Conservation (phyloP, 2,797 vertebrate species). For the Alcedo atthis region DNA sequence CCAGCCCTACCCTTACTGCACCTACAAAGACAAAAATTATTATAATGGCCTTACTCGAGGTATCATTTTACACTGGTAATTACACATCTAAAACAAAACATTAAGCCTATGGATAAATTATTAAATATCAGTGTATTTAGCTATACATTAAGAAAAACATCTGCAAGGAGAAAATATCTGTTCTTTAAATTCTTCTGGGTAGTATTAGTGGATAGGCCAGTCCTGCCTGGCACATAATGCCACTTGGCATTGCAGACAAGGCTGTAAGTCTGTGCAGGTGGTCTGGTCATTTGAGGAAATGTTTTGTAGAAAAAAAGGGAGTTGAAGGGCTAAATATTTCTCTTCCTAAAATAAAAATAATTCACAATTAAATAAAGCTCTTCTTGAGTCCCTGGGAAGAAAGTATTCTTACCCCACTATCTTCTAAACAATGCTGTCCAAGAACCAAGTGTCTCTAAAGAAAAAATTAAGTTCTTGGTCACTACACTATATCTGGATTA, state of each 20-base stretch:
- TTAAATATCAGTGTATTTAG: rapidly evolving
- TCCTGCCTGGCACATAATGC: not conserved
- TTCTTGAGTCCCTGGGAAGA: not conserved
- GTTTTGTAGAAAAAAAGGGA: not conserved
- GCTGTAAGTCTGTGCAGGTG: not conserved
- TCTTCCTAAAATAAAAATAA: not conserved
- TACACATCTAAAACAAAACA: not conserved
- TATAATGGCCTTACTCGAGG: too few species aligned
- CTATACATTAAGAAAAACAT: not conserved
- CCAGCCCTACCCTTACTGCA: slow-evolving; percentile 91
- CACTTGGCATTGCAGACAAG: not conserved
- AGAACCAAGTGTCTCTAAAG: not conserved
- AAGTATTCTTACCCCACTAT: not conserved
- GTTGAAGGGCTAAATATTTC: not conserved
- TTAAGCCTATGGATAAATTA: not conserved
- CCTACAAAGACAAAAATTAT: slow-evolving; percentile 76
- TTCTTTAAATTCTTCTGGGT: not conserved
- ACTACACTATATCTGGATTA: not conserved
- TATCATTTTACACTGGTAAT: not conserved
- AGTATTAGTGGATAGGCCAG: not conserved
- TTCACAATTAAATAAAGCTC: not conserved
- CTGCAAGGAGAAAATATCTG: not conserved
- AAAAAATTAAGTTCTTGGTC: not conserved
- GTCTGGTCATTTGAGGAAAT: not conserved
- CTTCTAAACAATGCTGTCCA: not conserved